Conservation (phyloP, 2,113 vertebrate genomes). For the Oryzias woworae region DNA sequence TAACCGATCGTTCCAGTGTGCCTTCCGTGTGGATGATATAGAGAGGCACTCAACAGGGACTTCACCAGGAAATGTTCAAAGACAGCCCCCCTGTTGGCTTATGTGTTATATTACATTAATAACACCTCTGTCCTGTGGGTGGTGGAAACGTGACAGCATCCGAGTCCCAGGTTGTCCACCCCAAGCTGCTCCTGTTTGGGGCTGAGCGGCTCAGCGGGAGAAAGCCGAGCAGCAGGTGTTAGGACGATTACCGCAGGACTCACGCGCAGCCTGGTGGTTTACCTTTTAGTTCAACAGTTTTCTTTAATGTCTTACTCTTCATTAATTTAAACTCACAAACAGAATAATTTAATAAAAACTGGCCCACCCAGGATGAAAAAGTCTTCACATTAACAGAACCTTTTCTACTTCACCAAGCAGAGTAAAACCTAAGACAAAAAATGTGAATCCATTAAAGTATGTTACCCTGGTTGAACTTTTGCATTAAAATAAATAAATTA, state of each 20-base stretch:
- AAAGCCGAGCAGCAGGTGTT: conserved; percentile 50
- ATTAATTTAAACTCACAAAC: background rate
- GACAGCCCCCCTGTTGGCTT: conserved; percentile 32
- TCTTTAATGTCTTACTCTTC: background rate
- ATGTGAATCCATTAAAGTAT: too few relatives aligned
- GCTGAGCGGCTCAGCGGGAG: conserved; percentile 50
- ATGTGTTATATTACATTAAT: conserved; percentile 74
- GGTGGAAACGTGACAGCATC: conserved; percentile 49
- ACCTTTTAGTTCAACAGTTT: conserved; percentile 13
- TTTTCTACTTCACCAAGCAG: too few relatives aligned
- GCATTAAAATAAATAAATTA: too few relatives aligned
- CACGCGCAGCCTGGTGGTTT: conserved; percentile 18
- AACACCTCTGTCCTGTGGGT: conserved; percentile 65
- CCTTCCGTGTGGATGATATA: conserved; percentile 10
- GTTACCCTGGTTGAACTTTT: too few relatives aligned
- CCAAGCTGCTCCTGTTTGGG: conserved; percentile 51
- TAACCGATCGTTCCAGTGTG: conserved; percentile 29
- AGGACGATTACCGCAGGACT: conserved; percentile 33
- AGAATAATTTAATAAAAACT: background rate
- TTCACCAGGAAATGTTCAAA: conserved; percentile 40
- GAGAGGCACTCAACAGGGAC: conserved; percentile 35
- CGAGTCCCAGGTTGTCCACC: conserved; percentile 50
- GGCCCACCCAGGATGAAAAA: background rate
- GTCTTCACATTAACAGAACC: too few relatives aligned
- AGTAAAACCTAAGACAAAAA: too few relatives aligned